These are phyloP conservation scores for Euzetes globulus DNA, from an alignment of 2,888 invertebrate genomes.

Conservation along the genomic window DNA sequence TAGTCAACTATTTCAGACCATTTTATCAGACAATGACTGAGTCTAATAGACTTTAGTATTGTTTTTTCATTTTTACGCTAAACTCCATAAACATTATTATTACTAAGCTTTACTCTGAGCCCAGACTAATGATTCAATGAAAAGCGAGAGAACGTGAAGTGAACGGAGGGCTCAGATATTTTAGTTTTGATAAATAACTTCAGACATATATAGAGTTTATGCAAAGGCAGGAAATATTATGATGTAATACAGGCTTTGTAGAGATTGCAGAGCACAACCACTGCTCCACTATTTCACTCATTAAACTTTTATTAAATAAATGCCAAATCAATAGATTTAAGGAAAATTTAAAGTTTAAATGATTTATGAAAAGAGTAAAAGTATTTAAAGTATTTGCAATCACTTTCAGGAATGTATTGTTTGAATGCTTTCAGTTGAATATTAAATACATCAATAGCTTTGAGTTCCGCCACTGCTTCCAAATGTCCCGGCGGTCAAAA, in stretches of 20 bases:
- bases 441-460: not conserved
- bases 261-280: not conserved
- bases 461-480: not conserved
- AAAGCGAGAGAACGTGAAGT: not conserved
- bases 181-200: conserved; percentile 17
- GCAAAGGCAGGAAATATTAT: conserved; percentile 11
- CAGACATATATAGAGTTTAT: not conserved
- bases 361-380: not conserved
- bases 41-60: too few species aligned
- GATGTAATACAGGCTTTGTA: not conserved
- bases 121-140: not conserved
- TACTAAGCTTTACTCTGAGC: not conserved
- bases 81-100: too few species aligned
- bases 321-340: not conserved
- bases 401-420: not conserved
- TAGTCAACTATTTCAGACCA: too few species aligned
- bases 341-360: not conserved
- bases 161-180: not conserved
- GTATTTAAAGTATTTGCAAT: not conserved
- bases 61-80: too few species aligned
- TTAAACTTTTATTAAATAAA: not conserved
- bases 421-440: not conserved
- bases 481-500: conserved; percentile 20
- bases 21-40: too few species aligned
- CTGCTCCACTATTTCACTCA: not conserved